These are phyloP conservation scores for Temnothorax rugatulus DNA, from an alignment of 2,888 invertebrate genomes.

Conservation along the genomic window DNA sequence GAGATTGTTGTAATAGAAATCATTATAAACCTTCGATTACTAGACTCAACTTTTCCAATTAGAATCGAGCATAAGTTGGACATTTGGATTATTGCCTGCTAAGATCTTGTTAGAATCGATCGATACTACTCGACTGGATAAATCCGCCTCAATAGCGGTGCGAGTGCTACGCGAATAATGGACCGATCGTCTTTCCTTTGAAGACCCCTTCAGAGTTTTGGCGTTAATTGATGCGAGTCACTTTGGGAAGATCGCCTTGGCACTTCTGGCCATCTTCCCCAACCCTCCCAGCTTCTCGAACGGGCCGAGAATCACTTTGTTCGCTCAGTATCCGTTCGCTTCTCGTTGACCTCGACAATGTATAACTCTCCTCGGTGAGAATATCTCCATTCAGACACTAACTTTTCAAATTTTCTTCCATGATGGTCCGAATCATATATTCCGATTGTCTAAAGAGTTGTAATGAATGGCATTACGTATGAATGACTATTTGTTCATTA, in stretches of 20 bases:
- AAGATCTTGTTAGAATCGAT: conserved; percentile 65
- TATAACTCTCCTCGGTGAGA: conserved; percentile 33
- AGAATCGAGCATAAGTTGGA: conserved; percentile 42
- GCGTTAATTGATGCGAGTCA: conserved; percentile 83
- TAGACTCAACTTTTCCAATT: conserved; percentile 7
- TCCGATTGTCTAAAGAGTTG: conserved; percentile 35
- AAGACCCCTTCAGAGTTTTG: conserved; percentile 81
- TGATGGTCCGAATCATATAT: not conserved
- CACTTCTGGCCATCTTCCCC: conserved; percentile 68
- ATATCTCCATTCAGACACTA: conserved; percentile 25
- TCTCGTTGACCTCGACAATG: conserved; percentile 44
- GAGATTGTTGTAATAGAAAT: not conserved
- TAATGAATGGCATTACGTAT: not conserved
- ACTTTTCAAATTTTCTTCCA: conserved; percentile 43
- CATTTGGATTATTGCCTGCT: conserved; percentile 72
- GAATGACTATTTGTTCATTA: not conserved
- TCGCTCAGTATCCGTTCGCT: conserved; percentile 59
- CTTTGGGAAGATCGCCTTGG: conserved; percentile 75
- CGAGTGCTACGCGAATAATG: conserved; percentile 77
- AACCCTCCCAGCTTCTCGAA: conserved; percentile 65
- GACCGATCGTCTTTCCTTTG: conserved; percentile 77
- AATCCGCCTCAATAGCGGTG: conserved; percentile 68
- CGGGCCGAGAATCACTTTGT: conserved; percentile 79
- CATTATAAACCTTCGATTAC: not conserved
- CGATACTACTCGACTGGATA: conserved; percentile 63